Evolutionary conservation across 2,113 vertebrate species (phyloP).

Genomic region (Pyrgilauda ruficollis): DNA sequence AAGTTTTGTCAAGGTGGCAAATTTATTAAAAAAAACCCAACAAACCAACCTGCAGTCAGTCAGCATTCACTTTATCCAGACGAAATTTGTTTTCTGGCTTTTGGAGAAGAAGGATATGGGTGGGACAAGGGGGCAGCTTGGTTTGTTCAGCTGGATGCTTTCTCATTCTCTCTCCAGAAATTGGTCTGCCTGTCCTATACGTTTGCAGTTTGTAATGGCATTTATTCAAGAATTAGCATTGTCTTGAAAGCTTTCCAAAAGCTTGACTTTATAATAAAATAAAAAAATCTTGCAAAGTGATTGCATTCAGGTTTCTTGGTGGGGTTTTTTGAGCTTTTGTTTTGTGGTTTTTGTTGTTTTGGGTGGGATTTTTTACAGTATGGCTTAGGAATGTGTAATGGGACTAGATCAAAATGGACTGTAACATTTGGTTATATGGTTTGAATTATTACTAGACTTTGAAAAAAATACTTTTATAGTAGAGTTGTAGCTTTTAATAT

Average conservation of each 20-base stretch:
- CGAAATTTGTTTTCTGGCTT: neutral
- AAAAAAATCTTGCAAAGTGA: neutral
- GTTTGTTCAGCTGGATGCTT: conserved; percentile 54
- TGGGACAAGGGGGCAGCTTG: neutral
- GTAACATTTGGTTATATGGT: neutral
- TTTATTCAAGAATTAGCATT: conserved; percentile 43
- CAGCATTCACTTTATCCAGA: neutral
- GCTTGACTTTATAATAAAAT: conserved; percentile 13
- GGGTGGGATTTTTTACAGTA: neutral
- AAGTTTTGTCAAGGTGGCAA: neutral
- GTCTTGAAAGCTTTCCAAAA: conserved; percentile 50
- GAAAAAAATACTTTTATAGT: neutral
- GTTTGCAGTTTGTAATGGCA: conserved; percentile 10
- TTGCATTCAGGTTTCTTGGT: neutral
- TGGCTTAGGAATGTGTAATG: conserved; percentile 19
- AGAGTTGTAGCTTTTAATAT: neutral
- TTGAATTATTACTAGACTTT: conserved; percentile 7
- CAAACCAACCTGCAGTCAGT: neutral
- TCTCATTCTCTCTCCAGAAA: conserved; percentile 1
- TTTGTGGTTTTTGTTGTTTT: neutral
- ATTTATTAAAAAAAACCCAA: neutral
- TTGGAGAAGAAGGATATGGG: neutral
- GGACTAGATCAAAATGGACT: conserved; percentile 27
- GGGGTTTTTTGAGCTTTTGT: neutral
- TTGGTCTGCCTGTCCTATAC: neutral